These are phyloP conservation scores for Enteromius mattozi DNA, from an alignment of 2,797 vertebrate species.

Conservation along the genomic window DNA sequence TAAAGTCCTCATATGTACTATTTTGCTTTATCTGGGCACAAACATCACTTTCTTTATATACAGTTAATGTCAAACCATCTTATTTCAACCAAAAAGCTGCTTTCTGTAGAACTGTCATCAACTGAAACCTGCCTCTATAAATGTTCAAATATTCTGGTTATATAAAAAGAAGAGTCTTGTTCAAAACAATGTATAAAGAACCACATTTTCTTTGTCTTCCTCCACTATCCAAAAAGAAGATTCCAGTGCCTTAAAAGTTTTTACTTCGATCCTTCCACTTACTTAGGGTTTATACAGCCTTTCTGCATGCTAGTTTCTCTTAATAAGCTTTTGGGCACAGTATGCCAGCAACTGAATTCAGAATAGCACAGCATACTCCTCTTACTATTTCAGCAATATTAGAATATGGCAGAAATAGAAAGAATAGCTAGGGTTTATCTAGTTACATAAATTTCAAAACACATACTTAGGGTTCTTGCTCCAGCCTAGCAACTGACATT, in stretches of 20 bases:
- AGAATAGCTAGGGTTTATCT: background rate
- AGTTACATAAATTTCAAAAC: background rate
- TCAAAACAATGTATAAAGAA: slow-evolving; percentile 14
- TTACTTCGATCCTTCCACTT: background rate
- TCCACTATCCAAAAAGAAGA: background rate
- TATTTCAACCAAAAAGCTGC: slow-evolving; percentile 27
- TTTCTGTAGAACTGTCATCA: slow-evolving; percentile 11
- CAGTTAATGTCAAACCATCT: background rate
- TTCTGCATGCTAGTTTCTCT: background rate
- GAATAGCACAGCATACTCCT: background rate
- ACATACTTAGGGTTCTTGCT: background rate
- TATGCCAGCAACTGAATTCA: background rate
- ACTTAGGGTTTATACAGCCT: background rate
- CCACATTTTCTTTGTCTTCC: background rate
- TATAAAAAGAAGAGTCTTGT: slow-evolving; percentile 6
- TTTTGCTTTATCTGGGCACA: background rate
- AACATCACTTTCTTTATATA: background rate
- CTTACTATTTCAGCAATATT: background rate
- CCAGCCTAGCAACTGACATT: background rate
- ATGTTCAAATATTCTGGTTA: background rate
- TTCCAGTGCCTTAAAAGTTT: slow-evolving; percentile 31
- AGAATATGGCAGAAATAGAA: background rate
- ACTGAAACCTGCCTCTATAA: slow-evolving; percentile 12
- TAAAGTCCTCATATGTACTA: background rate
- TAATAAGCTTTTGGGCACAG: background rate